Conservation (phyloP, 2,888 invertebrate species). For the Andrena fulva region DNA sequence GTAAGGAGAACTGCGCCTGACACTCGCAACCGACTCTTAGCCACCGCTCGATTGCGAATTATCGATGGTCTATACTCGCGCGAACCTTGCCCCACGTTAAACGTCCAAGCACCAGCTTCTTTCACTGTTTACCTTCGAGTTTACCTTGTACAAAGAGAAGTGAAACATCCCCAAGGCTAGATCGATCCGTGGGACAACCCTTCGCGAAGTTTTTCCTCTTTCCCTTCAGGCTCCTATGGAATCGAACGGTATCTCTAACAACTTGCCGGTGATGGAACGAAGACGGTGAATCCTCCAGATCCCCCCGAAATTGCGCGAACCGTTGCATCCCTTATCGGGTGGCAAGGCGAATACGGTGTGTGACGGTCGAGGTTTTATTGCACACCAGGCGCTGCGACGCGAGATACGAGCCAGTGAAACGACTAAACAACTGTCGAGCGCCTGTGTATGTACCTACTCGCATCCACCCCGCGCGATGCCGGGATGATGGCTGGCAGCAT, state of each 20-base stretch:
- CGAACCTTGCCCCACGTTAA: background rate
- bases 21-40: constrained; percentile 17
- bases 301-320: constrained; percentile 8
- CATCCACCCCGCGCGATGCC: background rate
- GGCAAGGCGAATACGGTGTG: background rate
- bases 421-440: constrained; percentile 53
- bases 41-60: constrained; percentile 3
- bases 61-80: background rate
- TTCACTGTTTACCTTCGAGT: too few relatives aligned
- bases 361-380: constrained; percentile 42
- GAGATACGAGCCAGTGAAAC: constrained; percentile 57
- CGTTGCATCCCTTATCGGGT: constrained; percentile 40
- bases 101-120: too few relatives aligned
- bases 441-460: background rate
- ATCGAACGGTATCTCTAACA: background rate
- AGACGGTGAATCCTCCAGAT: background rate
- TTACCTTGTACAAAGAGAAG: too few relatives aligned
- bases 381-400: constrained; percentile 38
- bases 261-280: background rate
- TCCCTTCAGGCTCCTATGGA: too few relatives aligned
- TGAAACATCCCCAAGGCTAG: background rate
- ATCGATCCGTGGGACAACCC: too few relatives aligned
- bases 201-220: too few relatives aligned
- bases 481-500: background rate
- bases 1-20: constrained; percentile 27